Evolutionary conservation across 92 coral and sea anemone species (phyloP).

Genomic region (Parazoanthus swiftii): DNA sequence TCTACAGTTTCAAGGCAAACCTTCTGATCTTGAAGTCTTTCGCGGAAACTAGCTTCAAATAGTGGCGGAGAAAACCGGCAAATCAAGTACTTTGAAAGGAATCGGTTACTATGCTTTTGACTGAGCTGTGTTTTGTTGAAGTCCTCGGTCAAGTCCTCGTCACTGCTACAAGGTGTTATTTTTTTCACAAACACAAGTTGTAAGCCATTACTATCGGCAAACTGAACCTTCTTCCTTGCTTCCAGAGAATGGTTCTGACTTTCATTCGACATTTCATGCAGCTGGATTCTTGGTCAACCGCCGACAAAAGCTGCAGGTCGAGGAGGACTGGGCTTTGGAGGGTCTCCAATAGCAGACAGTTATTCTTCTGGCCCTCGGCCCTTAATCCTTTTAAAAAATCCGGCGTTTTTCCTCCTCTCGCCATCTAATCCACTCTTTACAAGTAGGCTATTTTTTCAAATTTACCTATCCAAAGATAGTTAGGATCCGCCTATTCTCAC

Average conservation of each 20-base stretch:
- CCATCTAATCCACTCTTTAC: background rate
- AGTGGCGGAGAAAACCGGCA: constrained; percentile 29
- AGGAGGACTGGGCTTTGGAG: background rate
- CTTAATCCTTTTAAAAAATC: too few species aligned
- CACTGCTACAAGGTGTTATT: constrained; percentile 18
- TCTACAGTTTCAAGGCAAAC: constrained; percentile 69
- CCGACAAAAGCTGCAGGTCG: background rate
- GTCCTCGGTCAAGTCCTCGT: background rate
- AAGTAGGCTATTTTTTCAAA: too few species aligned
- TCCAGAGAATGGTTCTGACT: background rate
- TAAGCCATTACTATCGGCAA: constrained; percentile 20
- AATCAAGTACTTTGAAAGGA: constrained; percentile 30
- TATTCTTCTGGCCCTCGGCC: background rate
- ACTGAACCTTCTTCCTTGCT: constrained; percentile 1
- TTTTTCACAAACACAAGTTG: constrained; percentile 29
- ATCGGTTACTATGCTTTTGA: background rate
- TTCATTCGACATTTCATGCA: constrained; percentile 2
- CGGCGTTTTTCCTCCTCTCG: background rate
- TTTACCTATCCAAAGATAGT: too few species aligned
- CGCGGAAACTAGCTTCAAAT: constrained; percentile 23
- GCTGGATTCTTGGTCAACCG: background rate
- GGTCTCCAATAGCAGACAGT: background rate
- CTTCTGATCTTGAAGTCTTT: constrained; percentile 40
- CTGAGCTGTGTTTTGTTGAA: background rate
- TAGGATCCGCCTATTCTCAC: too few species aligned